These are phyloP conservation scores for Electrophaes corylata DNA, from an alignment of 2,888 invertebrate genomes.

Conservation along the genomic window DNA sequence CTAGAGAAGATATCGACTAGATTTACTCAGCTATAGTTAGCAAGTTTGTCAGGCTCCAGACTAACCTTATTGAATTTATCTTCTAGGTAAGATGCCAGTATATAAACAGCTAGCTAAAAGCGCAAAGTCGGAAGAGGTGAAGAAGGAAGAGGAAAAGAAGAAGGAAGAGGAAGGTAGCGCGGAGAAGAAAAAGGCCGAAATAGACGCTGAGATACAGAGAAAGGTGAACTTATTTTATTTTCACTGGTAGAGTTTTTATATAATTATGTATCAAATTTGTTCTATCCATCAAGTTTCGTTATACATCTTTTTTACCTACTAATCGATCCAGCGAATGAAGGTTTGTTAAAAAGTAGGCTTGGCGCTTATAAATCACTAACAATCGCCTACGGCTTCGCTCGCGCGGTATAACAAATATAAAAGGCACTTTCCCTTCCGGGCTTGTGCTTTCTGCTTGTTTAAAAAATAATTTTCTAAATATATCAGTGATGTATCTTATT, in stretches of 20 bases:
- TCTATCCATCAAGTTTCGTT: too few species aligned
- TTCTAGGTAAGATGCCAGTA: slow-evolving; percentile 88
- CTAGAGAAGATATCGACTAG: background rate
- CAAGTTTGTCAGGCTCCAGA: background rate
- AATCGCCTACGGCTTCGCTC: too few species aligned
- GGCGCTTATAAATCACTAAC: too few species aligned
- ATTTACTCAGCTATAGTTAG: slow-evolving; percentile 2
- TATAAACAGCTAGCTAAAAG: slow-evolving; percentile 83
- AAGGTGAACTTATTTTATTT: slow-evolving; percentile 56
- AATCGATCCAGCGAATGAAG: too few species aligned
- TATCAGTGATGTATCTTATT: too few species aligned
- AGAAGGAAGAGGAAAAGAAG: slow-evolving; percentile 72
- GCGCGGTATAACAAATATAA: too few species aligned
- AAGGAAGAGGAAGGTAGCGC: slow-evolving; percentile 74
- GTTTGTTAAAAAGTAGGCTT: too few species aligned
- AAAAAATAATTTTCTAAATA: too few species aligned
- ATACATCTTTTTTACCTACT: too few species aligned
- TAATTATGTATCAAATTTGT: too few species aligned
- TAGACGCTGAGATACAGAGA: slow-evolving; percentile 83
- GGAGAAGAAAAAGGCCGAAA: slow-evolving; percentile 72
- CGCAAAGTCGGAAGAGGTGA: slow-evolving; percentile 42
- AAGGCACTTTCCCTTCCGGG: too few species aligned
- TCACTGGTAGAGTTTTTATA: background rate
- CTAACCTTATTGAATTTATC: background rate
- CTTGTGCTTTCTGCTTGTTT: too few species aligned